Evolutionary conservation across 2,888 invertebrate species (phyloP), one percentile per base, ranked within the genome.

Genomic region (Brachypalpus laphriformis): DNA sequence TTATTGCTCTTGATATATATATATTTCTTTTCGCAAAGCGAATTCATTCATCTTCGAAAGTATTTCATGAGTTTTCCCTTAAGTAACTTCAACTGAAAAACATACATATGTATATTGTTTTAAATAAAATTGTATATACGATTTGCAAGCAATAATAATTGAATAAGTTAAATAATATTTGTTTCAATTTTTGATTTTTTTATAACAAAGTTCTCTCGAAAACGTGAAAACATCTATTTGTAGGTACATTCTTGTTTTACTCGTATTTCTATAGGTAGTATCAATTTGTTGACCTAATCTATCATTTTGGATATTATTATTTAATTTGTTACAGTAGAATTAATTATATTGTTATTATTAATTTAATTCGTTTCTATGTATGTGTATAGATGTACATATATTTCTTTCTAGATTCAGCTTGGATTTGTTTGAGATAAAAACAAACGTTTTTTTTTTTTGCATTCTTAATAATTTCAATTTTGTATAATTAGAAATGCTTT

Each of bases 231-330:
- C 82, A 74, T 82, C 37, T 76, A 70, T 57, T 61, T 65, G 54
- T 76, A 85, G 85, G 85, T 85, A 85, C 85, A 76, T 81, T 85
- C 54, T 85, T 80, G 61, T 72, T 83, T 81, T 85, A n/a, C n/a
- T n/a, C n/a, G n/a, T n/a, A 57, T 81, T 76, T 66, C 72, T 81
- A 66, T 76, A 76, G 70, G 54, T 81, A 85, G 80, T 76, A 85
- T 80, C 70, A 80, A 75, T 85, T 80, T 82, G 72, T 68, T 82
- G 66, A 66, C 59, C 78, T 78, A 83, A 78, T 51, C 47, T 83
- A 54, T 74, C 78, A 54, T 74, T 66, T 66, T 72, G 72, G 54
- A 61, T 78, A 72, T 61, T 51, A 3, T 5, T 72, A 71, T 22
- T 78, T 40, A 40, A 22, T 78, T 68, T 74, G 49, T 80, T 80